These are phyloP conservation scores for Phalacrocorax carbo DNA, from an alignment of 2,113 vertebrate species.

Conservation along the genomic window DNA sequence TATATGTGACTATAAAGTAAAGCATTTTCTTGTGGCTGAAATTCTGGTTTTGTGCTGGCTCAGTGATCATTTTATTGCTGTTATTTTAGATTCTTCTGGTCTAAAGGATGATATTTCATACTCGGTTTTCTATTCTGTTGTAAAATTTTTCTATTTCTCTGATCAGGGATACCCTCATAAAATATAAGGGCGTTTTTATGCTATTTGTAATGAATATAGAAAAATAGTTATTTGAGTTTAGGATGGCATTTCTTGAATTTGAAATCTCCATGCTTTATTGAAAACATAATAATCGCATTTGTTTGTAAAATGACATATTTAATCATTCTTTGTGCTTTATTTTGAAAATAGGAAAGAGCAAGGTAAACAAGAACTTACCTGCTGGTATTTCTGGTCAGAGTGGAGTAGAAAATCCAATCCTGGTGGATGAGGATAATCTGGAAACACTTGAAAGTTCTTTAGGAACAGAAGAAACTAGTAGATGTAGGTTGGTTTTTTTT, in stretches of 20 bases:
- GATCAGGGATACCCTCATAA: neutral
- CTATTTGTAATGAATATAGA: neutral
- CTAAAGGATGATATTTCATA: neutral
- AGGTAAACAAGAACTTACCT: constrained; percentile 74
- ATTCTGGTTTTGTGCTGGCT: neutral
- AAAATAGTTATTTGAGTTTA: neutral
- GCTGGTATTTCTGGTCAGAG: constrained; percentile 70
- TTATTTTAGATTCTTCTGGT: neutral
- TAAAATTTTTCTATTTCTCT: neutral
- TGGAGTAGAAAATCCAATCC: constrained; percentile 67
- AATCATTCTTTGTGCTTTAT: neutral
- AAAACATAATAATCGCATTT: neutral
- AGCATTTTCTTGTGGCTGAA: neutral
- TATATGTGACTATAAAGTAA: neutral
- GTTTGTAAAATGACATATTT: neutral
- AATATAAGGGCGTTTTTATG: neutral
- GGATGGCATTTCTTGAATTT: neutral
- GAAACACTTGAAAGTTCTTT: constrained; percentile 72
- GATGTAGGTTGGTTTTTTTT: constrained; percentile 26
- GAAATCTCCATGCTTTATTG: neutral
- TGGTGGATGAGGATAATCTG: constrained; percentile 70
- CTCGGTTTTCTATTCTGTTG: neutral
- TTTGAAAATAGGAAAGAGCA: constrained; percentile 83
- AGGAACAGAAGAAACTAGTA: constrained; percentile 76
- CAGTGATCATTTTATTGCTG: neutral